Evolutionary conservation across 2,797 vertebrate species (phyloP), one percentile per base, ranked within the genome.

Genomic region (Emydoidea blandingii): DNA sequence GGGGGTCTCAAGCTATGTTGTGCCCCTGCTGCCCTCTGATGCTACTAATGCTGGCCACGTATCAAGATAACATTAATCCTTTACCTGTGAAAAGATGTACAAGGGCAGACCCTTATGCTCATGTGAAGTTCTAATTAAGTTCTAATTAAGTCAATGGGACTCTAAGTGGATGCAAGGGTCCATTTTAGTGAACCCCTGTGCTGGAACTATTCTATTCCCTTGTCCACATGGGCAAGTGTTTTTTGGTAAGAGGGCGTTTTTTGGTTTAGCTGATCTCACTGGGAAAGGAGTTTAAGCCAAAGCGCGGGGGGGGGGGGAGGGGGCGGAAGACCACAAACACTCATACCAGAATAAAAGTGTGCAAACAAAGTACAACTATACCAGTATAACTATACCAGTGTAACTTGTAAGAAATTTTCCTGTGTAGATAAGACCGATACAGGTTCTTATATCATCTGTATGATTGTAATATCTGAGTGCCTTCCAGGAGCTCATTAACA

Each of bases 121-220:
- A n/a, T 84, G 27, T 54, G 94, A 90, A 88, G 85, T 52, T 29
- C 83, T 0, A 0, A 27, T 27, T 29, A 89, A 88, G 85, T 52
- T 29, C 78, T 0, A 0, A 27, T 27, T 31, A 49, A 29, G 19
- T 41, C n/a, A 72, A 5, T 37, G 19, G 65, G n/a, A 37, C 19
- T 41, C 18, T 1, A 54, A 1, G 0, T 37, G 59, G 79, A 2
- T 86, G 21, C 19, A 78, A 78, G 49, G 52, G 1, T 68, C 29
- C 68, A 37, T 44, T 7, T 12, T 52, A 84, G 0, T 68, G 84
- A 29, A 7, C 0, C 54, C 23, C 29, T 88, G 21, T 88, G 34
- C 49, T 89, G 68, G 37, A 88, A 41, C 25, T 29, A 37, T 6
- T 44, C 41, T 18, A 54, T 78, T 44, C 21, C 53, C 23, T 59